Base-by-base conservation (phyloP, 2,113 vertebrate genomes). In the Cervus canadensis region DNA sequence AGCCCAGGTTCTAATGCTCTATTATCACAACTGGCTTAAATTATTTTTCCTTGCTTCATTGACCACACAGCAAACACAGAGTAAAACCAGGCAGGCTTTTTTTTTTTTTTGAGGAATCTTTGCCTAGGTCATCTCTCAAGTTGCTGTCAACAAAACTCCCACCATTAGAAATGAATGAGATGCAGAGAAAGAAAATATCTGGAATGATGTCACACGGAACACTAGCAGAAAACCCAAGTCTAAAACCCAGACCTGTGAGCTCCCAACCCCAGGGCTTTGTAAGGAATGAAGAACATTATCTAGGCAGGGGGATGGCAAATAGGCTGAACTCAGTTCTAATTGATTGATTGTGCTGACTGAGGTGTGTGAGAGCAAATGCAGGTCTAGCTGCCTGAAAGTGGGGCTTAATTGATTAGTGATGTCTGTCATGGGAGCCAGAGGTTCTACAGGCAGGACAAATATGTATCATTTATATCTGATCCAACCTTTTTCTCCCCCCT, bases 1-100 rank as follows among this genome's bases (percentile, higher is more conserved):
- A 96, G 93, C 62, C 56, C 62, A 60, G n/a, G 89, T 88, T 83
- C 93, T 56, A 95, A 82, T 25, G 11, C 89, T 89, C 40, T 97
- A 43, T 97, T 98, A 97, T 97, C 97, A 97, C 96, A 98, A 96
- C 95, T 97, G 97, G 82, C 95, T 97, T 96, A 94, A 93, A 97
- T 98, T 98, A 97, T 94, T 83, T 95, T 94, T 57, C 87, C 45
- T 95, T 95, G 89, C 79, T 96, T 97, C 94, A 95, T 59, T 96
- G 95, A 95, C 98, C 95, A 95, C 97, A 89, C 48, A 94, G 87
- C 56, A 93, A 95, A 87, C 84, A 83, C 30, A 36, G 67, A 79
- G 36, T 23, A 78, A 95, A 97, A 91, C 12, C 62, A 76, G 56
- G 14, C 57, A 83, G 43, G 19, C 30, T 30, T 76, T 93, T 89